Evolutionary conservation across 1,140 invertebrate species (phyloP), one percentile per base, ranked within the genome.

Genomic region (Papilio polytes): DNA sequence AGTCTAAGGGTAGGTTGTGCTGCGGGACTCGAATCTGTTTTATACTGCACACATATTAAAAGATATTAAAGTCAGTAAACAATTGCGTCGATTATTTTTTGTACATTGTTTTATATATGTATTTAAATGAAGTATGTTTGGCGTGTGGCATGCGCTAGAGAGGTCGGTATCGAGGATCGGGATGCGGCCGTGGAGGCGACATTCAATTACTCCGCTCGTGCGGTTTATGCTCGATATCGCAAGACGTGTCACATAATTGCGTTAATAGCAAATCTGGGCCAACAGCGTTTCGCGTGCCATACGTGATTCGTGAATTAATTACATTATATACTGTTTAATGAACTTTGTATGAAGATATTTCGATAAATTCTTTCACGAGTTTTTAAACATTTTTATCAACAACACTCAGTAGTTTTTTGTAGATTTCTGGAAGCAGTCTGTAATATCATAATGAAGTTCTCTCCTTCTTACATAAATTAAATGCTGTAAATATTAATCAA

Each of bases 231-330:
- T 70, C 63, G 63, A 70, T 70, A 70, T 70, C 63, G 63, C 26
- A 70, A 70, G 22, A 70, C 63, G 63, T 70, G 63, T 70, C 63
- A 70, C 63, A 70, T 70, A 70, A 70, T 70, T 70, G 63, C 36
- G 63, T 70, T 70, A 70, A 70, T 70, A 31, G 63, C 12, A 70
- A 70, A 70, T 70, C 63, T 70, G 63, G 63, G 63, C 63, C 63
- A 70, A 70, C 63, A 70, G 26, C 63, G 26, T 70, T 70, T 6
- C 26, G 26, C 63, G 63, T 31, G 9, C 22, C 59, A 26, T 70
- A 70, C 22, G 63, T 15, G 31, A 70, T 70, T 70, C 63, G 10
- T 31, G 63, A 22, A 70, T 70, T 70, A 31, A 70, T 13, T 31
- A 70, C 13, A 31, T 70, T 31, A 70, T 70, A 15, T 31, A 70